Conservation (phyloP, 2,888 invertebrate species). For the Yponomeuta sedellus region DNA sequence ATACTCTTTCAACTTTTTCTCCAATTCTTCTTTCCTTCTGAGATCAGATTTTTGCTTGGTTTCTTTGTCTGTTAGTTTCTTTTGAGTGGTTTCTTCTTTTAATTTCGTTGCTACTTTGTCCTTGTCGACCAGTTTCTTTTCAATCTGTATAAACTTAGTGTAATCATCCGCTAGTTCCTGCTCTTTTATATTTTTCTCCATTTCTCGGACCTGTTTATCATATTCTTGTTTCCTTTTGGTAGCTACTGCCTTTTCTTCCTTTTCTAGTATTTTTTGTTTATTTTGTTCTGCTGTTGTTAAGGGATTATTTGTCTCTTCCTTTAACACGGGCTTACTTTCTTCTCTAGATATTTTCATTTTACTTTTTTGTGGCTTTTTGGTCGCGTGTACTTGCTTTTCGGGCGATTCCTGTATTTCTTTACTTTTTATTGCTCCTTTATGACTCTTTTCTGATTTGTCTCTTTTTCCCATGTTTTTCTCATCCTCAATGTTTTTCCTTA, state of each 20-base stretch:
- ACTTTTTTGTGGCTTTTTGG: not conserved
- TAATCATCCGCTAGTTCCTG: slow-evolving; percentile 15
- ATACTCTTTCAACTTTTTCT: not conserved
- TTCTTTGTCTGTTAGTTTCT: not conserved
- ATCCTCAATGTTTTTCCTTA: not conserved
- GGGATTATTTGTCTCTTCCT: not conserved
- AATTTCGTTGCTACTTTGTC: slow-evolving; percentile 11
- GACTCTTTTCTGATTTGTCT: not conserved
- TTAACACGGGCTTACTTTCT: not conserved
- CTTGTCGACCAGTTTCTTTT: slow-evolving; percentile 16
- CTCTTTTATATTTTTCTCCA: slow-evolving; percentile 16
- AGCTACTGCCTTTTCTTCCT: not conserved
- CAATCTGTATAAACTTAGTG: slow-evolving; percentile 18
- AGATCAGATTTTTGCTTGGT: not conserved
- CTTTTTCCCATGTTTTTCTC: not conserved
- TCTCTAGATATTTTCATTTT: not conserved
- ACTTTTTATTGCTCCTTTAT: not conserved
- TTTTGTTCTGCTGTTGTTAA: not conserved
- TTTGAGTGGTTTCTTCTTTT: not conserved
- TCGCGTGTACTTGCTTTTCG: not conserved
- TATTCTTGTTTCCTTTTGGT: not conserved
- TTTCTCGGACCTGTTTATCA: slow-evolving; percentile 19
- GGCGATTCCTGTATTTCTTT: not conserved
- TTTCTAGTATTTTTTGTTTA: not conserved
- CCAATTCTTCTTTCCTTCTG: not conserved